Percentiles rank a stretch among this genome's conserved stretches.
Conservation (phyloP, 1,140 invertebrate species). For the Trichonephila inaurata region DNA sequence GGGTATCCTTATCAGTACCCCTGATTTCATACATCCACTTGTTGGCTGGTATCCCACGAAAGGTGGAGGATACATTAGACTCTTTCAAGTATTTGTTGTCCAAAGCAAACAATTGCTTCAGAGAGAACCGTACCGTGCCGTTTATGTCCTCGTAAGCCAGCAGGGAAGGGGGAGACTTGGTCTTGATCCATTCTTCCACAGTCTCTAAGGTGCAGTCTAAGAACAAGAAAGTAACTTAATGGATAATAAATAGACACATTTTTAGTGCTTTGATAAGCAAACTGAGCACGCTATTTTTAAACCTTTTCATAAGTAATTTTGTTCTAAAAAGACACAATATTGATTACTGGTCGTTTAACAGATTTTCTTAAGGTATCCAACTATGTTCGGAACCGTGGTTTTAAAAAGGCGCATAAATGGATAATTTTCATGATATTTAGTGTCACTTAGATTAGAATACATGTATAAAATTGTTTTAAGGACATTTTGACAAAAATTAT, state of each 20-base stretch:
- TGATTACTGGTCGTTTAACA: too few relatives aligned
- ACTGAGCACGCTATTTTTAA: too few relatives aligned
- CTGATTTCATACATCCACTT: constrained; percentile 63
- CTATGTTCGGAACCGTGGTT: too few relatives aligned
- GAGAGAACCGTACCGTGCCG: constrained; percentile 42
- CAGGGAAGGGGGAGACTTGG: constrained; percentile 31
- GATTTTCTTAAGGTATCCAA: too few relatives aligned
- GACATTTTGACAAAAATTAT: too few relatives aligned
- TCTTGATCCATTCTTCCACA: constrained; percentile 48
- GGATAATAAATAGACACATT: background rate
- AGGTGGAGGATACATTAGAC: background rate
- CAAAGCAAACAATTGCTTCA: constrained; percentile 61
- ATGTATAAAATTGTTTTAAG: too few relatives aligned
- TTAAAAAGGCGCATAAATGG: too few relatives aligned
- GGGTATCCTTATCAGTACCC: background rate
- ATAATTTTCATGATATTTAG: too few relatives aligned
- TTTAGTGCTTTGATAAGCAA: too few relatives aligned
- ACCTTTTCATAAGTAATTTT: too few relatives aligned
- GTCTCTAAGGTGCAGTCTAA: background rate
- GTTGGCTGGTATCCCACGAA: constrained; percentile 36
- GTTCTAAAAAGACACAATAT: too few relatives aligned
- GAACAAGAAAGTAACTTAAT: background rate
- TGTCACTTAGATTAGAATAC: too few relatives aligned
- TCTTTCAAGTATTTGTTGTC: constrained; percentile 23
- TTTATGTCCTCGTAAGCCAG: constrained; percentile 35